Percentiles rank a stretch among this genome's conserved stretches.
Evolutionary conservation across 2,113 vertebrate genomes (phyloP).

Genomic region (Neodon shergylaensis): DNA sequence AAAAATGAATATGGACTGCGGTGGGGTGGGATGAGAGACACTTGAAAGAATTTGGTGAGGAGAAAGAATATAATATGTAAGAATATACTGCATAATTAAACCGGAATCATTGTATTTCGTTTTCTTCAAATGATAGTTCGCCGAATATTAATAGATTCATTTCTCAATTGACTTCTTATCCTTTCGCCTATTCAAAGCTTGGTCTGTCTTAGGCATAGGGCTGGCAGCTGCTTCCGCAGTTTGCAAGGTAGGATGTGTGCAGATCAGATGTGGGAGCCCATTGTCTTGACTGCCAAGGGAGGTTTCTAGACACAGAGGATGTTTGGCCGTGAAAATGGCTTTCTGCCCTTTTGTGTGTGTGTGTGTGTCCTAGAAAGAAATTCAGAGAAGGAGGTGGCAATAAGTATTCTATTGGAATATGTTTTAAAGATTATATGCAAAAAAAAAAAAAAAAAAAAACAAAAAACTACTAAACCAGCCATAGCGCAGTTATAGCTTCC

Average conservation of each 20-base stretch:
- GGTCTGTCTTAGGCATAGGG: background rate
- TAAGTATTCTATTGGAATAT: slow-evolving; percentile 50
- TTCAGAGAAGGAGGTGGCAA: slow-evolving; percentile 51
- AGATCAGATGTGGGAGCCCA: slow-evolving; percentile 17
- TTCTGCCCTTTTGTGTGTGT: background rate
- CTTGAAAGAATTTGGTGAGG: background rate
- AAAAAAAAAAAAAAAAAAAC: no score
- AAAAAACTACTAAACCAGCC: background rate
- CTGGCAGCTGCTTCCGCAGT: background rate
- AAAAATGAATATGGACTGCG: background rate
- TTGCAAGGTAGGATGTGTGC: background rate
- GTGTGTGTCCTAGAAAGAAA: slow-evolving; percentile 74
- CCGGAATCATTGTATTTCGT: background rate
- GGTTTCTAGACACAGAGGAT: slow-evolving; percentile 55
- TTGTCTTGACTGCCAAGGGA: slow-evolving; percentile 36
- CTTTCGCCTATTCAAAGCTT: slow-evolving; percentile 32
- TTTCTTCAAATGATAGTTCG: background rate
- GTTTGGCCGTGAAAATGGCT: slow-evolving; percentile 52
- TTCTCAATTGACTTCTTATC: background rate
- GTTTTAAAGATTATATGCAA: slow-evolving; percentile 74
- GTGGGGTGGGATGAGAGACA: background rate
- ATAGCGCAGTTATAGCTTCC: background rate
- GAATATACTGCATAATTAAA: background rate
- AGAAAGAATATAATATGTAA: background rate
- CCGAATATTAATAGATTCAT: background rate